Evolutionary conservation across 2,888 invertebrate species (phyloP), one percentile per base, ranked within the genome.

Genomic region (Parasteatoda lunata): DNA sequence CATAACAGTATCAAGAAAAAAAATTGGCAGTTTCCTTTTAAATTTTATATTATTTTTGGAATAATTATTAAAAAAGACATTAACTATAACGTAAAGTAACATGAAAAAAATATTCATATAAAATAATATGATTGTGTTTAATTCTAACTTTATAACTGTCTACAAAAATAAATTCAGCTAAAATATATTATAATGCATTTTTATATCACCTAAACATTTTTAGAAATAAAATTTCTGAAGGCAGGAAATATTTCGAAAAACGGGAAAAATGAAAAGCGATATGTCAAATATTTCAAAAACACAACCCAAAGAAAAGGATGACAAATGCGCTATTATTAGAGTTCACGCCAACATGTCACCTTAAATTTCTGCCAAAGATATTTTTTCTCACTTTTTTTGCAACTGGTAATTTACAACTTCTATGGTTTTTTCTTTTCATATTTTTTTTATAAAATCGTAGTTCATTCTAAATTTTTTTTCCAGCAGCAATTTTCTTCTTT

Each of bases 391-490:
- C 30, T 49, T 81, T 66, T 75, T 81, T 75, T 48, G 68, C 48
- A 75, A 81, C 81, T 52, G 69, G 81, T 81, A 81, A 81, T 81
- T 81, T 81, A 81, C 81, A 81, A 75, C 81, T 69, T 54, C 81
- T 66, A 72, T 51, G 59, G 75, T 15, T 69, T 81, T 54, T 68
- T 47, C 11, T 70, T 68, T 49, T 45, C 45, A 66, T 47, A 2
- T 7, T 7, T 49, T 73, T 15, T 65, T 73, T 30, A 51, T 30
- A 30, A 30, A 30, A 30, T 30, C 30, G 30, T 30, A 30, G 47
- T 65, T 72, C 66, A 47, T 66, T 15, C 4, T 48, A 73, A 75
- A 54, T 68, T 66, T 81, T 81, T 71, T 48, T 54, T 70, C 66
- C 54, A 13, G 69, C 51, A 54, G 66, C 15, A n/a, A 15, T 52